Percentiles rank a stretch among this genome's conserved stretches.
These are phyloP conservation scores for Caenorhabditis wallacei DNA, from an alignment of 2,888 invertebrate species.

Conservation along the genomic window DNA sequence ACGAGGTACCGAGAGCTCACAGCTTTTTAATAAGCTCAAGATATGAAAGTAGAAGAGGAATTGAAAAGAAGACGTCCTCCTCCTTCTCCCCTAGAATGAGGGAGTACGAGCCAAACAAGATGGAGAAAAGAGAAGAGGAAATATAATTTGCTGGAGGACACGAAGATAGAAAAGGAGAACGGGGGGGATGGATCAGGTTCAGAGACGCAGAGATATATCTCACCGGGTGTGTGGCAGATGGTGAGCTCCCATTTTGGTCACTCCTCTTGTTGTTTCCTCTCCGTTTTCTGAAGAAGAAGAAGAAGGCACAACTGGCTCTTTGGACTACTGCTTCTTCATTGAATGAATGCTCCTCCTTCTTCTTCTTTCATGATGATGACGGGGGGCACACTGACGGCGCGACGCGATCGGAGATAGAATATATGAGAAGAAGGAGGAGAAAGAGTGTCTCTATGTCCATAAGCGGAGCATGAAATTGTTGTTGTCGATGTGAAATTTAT, in stretches of 20 bases:
- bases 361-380: constrained; percentile 16
- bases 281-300: constrained; percentile 19
- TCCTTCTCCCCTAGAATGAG: constrained; percentile 11
- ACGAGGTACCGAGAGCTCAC: constrained; percentile 5
- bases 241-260: constrained; percentile 53
- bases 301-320: constrained; percentile 13
- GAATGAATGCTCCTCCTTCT: constrained; percentile 27
- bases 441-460: constrained; percentile 19
- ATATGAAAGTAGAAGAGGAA: constrained; percentile 11
- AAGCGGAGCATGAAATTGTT: constrained; percentile 45
- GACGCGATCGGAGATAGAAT: not conserved
- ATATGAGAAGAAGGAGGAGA: constrained; percentile 3
- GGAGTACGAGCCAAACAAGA: constrained; percentile 55
- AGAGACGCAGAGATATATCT: constrained; percentile 40
- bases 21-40: constrained; percentile 28
- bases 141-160: constrained; percentile 53
- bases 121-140: constrained; percentile 29
- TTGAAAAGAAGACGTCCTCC: constrained; percentile 19
- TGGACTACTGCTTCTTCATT: constrained; percentile 42
- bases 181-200: constrained; percentile 14
- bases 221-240: constrained; percentile 54
- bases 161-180: constrained; percentile 22
- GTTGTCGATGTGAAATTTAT: constrained; percentile 34
- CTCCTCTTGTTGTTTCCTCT: constrained; percentile 39
- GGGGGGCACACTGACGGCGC: not conserved